Evolutionary conservation across 2,113 vertebrate species (phyloP).

Genomic region (Eulemur rufifrons): DNA sequence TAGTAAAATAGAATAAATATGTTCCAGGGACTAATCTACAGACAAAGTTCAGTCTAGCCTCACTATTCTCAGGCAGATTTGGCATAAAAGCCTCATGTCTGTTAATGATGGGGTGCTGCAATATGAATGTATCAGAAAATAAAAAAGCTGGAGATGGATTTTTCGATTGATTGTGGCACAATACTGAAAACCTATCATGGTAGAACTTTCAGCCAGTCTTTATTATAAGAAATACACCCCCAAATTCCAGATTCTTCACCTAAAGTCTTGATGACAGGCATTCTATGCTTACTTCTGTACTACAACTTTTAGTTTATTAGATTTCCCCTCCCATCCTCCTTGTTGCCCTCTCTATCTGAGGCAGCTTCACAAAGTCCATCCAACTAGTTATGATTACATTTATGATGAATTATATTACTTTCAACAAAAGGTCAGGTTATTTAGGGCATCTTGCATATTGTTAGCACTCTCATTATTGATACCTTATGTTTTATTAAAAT

Average conservation of each 20-base stretch:
- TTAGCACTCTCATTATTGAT: neutral
- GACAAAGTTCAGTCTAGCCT: slow-evolving; percentile 20
- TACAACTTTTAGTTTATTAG: neutral
- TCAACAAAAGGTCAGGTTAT: neutral
- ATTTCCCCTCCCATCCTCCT: neutral
- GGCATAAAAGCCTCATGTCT: neutral
- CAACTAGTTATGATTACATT: neutral
- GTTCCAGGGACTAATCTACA: neutral
- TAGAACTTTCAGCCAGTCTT: neutral
- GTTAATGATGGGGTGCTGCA: neutral
- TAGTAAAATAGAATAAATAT: neutral
- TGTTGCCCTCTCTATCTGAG: neutral
- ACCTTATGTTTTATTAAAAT: slow-evolving; percentile 10
- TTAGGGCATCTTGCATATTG: neutral
- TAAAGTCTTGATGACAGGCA: neutral
- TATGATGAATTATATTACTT: neutral
- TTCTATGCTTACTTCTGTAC: neutral
- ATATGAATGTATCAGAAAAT: slow-evolving; percentile 24
- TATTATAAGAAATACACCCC: neutral
- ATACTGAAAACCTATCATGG: neutral
- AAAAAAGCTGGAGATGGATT: neutral
- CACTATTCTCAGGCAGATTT: neutral
- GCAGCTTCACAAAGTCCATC: neutral
- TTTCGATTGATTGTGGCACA: neutral
- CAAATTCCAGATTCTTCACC: slow-evolving; percentile 13